Evolutionary conservation across 23 tunicate species (phyloP).

Genomic region (Ascidia mentula): DNA sequence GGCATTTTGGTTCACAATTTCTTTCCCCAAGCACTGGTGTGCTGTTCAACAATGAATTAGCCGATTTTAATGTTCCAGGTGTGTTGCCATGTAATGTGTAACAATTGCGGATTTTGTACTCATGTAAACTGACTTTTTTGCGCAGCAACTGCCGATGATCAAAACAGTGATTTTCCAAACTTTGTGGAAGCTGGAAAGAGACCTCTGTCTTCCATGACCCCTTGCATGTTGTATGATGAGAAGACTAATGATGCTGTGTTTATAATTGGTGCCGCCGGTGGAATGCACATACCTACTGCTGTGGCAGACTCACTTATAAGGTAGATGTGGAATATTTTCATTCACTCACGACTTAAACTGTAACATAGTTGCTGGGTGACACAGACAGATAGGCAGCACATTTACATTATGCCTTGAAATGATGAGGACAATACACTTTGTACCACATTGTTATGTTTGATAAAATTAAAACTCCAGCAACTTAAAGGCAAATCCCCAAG

Average conservation of each 20-base stretch:
- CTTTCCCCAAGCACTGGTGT: slow-evolving; percentile 69
- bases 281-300: slow-evolving; percentile 72
- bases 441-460: no score
- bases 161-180: slow-evolving; percentile 19
- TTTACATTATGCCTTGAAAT: not conserved
- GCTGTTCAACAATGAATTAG: slow-evolving; percentile 73
- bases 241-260: slow-evolving; percentile 49
- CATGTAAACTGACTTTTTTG: no score
- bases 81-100: no score
- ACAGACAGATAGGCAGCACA: not conserved
- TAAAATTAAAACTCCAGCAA: no score
- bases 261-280: slow-evolving; percentile 90
- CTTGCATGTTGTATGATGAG: slow-evolving; percentile 46
- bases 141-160: not conserved
- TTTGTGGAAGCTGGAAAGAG: slow-evolving; percentile 58
- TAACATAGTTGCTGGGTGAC: no score
- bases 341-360: no score
- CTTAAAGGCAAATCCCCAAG: no score
- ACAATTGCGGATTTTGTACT: no score
- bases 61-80: slow-evolving; percentile 35
- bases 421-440: not conserved
- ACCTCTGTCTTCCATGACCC: slow-evolving; percentile 78
- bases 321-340: slow-evolving; percentile 24
- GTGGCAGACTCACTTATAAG: slow-evolving; percentile 45
- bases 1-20: slow-evolving; percentile 56